These are phyloP conservation scores for Ochropleura plecta DNA, from an alignment of 2,888 invertebrate species.

Conservation along the genomic window DNA sequence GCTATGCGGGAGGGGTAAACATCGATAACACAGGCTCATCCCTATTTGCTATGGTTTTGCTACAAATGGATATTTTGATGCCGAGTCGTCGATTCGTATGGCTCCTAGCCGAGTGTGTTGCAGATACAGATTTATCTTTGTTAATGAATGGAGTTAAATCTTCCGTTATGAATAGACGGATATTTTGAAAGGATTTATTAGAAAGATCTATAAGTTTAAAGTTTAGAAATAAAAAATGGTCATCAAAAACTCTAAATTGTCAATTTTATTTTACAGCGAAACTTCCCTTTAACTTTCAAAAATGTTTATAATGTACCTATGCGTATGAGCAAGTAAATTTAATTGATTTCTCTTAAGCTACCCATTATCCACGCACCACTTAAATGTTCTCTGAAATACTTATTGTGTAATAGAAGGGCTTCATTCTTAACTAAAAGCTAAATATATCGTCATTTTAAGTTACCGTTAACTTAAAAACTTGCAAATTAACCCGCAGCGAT, in stretches of 20 bases:
- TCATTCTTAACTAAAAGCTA: not conserved
- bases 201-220: not conserved
- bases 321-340: not conserved
- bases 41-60: conserved; percentile 60
- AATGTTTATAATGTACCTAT: conserved; percentile 12
- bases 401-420: conserved; percentile 1
- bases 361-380: not conserved
- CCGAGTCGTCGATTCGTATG: conserved; percentile 29
- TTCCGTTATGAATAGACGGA: not conserved
- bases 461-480: conserved; percentile 8
- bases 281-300: not conserved
- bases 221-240: too few species aligned
- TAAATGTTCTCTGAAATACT: not conserved
- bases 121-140: conserved; percentile 22
- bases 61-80: conserved; percentile 60
- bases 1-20: conserved; percentile 67
- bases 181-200: not conserved
- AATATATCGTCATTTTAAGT: not conserved
- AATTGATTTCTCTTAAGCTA: not conserved
- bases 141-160: conserved; percentile 1
- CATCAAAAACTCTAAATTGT: too few species aligned
- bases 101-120: conserved; percentile 18
- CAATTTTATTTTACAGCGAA: not conserved
- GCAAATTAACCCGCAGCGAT: conserved; percentile 14
- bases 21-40: conserved; percentile 64